Conservation (phyloP, 2,113 vertebrate species). For the Vombatus ursinus region DNA sequence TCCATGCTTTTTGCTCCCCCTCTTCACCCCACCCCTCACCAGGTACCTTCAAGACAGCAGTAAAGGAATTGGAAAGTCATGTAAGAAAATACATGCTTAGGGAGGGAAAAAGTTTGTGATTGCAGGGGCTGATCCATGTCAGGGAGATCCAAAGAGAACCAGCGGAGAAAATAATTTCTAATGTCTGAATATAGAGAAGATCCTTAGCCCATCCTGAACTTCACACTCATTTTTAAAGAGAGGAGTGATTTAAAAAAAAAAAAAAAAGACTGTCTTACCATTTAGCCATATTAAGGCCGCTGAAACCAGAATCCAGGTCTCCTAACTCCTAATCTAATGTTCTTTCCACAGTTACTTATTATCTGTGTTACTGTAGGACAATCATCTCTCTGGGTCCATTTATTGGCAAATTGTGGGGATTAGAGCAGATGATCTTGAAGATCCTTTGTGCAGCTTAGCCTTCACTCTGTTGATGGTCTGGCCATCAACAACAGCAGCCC, state of each 20-base stretch:
- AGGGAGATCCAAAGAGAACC: not conserved
- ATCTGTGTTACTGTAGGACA: not conserved
- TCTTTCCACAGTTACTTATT: not conserved
- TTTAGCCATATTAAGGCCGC: not conserved
- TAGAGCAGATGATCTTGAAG: not conserved
- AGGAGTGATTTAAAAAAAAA: not conserved
- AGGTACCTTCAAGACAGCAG: not conserved
- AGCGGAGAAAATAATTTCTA: not conserved
- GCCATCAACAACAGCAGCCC: not conserved
- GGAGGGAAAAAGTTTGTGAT: not conserved
- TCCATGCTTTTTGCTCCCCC: not conserved
- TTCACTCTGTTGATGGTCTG: not conserved
- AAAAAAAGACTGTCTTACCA: not conserved
- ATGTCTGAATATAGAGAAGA: not conserved
- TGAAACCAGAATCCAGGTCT: not conserved
- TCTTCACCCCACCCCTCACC: not conserved
- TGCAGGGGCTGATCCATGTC: not conserved
- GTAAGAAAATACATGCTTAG: not conserved
- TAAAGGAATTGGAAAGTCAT: not conserved
- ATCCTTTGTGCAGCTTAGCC: not conserved
- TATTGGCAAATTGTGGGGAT: not conserved
- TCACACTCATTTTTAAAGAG: not conserved
- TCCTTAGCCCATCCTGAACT: not conserved
- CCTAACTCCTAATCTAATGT: not conserved
- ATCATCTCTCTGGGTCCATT: not conserved